Evolutionary conservation across 2,888 invertebrate species (phyloP).

Genomic region (Halocaridina rubra): DNA sequence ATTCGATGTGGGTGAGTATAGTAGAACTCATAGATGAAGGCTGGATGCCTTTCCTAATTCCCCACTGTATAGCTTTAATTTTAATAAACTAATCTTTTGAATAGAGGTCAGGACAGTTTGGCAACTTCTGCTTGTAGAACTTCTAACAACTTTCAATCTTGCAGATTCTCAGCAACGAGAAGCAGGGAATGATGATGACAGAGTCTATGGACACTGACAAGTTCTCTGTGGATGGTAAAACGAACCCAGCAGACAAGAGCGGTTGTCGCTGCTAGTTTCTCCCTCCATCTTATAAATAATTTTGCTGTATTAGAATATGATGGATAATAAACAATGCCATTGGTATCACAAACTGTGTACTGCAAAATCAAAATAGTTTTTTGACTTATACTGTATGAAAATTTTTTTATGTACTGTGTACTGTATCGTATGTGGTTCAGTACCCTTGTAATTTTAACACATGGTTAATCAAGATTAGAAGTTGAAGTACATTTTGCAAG

Average conservation of each 20-base stretch:
- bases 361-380: background rate
- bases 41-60: too few relatives aligned
- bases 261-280: conserved; percentile 31
- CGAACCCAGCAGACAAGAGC: conserved; percentile 15
- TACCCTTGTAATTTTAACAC: too few relatives aligned
- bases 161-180: conserved; percentile 60
- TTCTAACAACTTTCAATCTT: background rate
- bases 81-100: too few relatives aligned
- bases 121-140: background rate
- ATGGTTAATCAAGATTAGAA: too few relatives aligned
- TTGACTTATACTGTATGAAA: background rate
- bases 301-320: background rate
- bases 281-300: too few relatives aligned
- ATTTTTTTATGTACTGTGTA: background rate
- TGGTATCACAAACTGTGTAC: background rate
- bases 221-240: conserved; percentile 54
- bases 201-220: conserved; percentile 55
- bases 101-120: too few relatives aligned
- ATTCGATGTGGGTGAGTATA: too few relatives aligned
- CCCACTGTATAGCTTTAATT: too few relatives aligned
- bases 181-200: conserved; percentile 53
- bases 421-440: too few relatives aligned
- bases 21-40: too few relatives aligned
- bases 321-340: background rate
- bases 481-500: too few relatives aligned